Conservation (phyloP, 1,140 invertebrate genomes). For the Drosophila baimaii region DNA sequence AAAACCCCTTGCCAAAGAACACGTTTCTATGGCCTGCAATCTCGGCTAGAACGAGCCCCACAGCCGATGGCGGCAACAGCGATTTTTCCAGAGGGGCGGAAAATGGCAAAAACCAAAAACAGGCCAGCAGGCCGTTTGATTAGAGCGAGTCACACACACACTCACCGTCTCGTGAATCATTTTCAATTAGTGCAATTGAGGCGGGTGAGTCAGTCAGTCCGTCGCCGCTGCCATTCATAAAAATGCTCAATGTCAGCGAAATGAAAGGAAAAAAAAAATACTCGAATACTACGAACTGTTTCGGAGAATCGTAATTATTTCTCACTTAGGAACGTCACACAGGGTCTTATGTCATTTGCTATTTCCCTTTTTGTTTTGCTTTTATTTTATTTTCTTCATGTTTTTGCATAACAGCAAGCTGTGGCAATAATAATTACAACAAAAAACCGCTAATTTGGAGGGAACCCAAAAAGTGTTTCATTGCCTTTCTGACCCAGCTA, state of each 20-base stretch:
- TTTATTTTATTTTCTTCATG: constrained; percentile 1
- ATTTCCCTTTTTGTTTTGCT: constrained; percentile 16
- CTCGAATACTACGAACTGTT: constrained; percentile 16
- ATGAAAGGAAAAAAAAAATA: constrained; percentile 29
- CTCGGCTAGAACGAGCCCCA: constrained; percentile 46
- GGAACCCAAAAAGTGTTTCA: constrained; percentile 36
- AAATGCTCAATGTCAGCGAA: constrained; percentile 71
- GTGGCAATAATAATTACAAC: constrained; percentile 30
- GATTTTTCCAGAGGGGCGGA: constrained; percentile 23
- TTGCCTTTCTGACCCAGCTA: constrained; percentile 17
- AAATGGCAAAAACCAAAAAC: constrained; percentile 31
- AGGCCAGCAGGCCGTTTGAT: constrained; percentile 38
- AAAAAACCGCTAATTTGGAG: constrained; percentile 48
- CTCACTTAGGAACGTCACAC: constrained; percentile 35
- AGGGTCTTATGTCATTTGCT: constrained; percentile 45
- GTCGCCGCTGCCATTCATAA: constrained; percentile 63
- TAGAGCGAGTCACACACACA: constrained; percentile 26
- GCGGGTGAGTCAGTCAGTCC: constrained; percentile 36
- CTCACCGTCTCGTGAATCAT: constrained; percentile 60
- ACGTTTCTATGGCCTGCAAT: constrained; percentile 40
- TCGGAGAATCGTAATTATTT: constrained; percentile 51
- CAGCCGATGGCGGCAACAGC: constrained; percentile 15
- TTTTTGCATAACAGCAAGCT: constrained; percentile 55
- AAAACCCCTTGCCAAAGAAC: constrained; percentile 32
- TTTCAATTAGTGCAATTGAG: constrained; percentile 76